Conservation (phyloP, 2,113 vertebrate genomes). For the Zosterops lateralis region DNA sequence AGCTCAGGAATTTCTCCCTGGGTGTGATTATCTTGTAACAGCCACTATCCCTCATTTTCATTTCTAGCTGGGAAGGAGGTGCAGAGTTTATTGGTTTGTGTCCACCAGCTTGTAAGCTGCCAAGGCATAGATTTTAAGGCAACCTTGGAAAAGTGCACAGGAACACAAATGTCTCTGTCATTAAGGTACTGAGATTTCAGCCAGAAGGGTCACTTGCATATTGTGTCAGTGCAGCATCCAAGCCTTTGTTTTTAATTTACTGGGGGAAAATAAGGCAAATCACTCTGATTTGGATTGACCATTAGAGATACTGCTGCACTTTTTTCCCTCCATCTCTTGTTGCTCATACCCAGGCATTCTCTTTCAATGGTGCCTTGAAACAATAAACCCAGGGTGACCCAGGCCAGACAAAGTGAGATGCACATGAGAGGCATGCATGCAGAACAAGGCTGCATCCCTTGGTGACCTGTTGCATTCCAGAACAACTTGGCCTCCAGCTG, state of each 20-base stretch:
- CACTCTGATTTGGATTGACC: background rate
- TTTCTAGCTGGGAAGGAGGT: background rate
- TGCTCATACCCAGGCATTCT: background rate
- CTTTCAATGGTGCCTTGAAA: background rate
- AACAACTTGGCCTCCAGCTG: background rate
- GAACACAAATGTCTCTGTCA: background rate
- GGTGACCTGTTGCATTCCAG: background rate
- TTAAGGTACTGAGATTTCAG: background rate
- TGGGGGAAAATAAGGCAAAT: background rate
- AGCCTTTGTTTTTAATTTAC: background rate
- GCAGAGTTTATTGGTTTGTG: background rate
- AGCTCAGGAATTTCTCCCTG: background rate
- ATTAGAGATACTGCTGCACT: background rate
- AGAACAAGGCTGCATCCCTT: accelerated
- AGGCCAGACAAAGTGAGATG: background rate
- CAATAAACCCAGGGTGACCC: background rate
- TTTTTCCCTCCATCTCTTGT: background rate
- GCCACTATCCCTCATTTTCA: background rate
- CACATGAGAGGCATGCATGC: background rate
- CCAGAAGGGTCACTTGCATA: background rate
- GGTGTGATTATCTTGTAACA: background rate
- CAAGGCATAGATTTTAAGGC: background rate
- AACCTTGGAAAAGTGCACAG: background rate
- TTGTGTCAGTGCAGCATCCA: background rate
- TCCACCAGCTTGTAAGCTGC: background rate